Percentiles rank a stretch among this genome's conserved stretches.
Conservation (phyloP, 1,140 invertebrate genomes). For the Apis laboriosa region DNA sequence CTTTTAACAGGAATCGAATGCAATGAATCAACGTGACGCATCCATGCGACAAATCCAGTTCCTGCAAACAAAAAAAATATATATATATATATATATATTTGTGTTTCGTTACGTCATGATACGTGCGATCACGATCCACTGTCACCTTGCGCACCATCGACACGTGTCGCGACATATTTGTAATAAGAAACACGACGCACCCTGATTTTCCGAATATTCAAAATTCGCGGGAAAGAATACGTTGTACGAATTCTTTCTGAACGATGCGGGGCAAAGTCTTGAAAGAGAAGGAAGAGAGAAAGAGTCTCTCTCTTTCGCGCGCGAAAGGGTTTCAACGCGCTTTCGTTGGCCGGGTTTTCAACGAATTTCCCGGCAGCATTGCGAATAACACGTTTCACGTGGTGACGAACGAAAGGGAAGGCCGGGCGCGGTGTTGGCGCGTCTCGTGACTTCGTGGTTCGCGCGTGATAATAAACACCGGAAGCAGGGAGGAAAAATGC, state of each 20-base stretch:
- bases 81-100: not conserved
- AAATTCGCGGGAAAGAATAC: not conserved
- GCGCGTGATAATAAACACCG: constrained; percentile 47
- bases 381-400: constrained; percentile 20
- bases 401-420: constrained; percentile 9
- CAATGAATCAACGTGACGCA: not conserved
- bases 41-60: not conserved
- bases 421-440: not conserved
- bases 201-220: not conserved
- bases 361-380: constrained; percentile 14
- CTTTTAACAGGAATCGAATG: too few relatives aligned
- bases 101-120: not conserved
- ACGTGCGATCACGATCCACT: not conserved
- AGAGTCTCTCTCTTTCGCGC: too few relatives aligned
- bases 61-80: not conserved
- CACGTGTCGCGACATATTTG: too few relatives aligned
- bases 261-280: not conserved
- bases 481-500: constrained; percentile 38
- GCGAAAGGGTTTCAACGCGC: constrained; percentile 1
- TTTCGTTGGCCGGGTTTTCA: not conserved
- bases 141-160: not conserved
- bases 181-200: not conserved
- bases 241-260: not conserved
- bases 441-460: constrained; percentile 23
- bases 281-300: not conserved